Conservation (phyloP, 2,797 vertebrate genomes). For the Yasuhikotakia modesta region DNA sequence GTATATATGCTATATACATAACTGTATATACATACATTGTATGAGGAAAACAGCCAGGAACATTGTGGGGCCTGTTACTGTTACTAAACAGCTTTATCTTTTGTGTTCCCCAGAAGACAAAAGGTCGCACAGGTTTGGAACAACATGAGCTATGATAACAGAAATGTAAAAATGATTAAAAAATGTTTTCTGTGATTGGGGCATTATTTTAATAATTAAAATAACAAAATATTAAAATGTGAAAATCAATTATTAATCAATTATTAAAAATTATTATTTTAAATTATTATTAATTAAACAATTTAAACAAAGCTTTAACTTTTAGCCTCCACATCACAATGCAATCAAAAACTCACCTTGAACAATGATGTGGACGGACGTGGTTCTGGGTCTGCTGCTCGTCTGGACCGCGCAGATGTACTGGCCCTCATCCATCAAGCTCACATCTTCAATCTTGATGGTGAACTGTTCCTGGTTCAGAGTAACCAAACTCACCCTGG, state of each 20-base stretch:
- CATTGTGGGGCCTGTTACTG: neutral
- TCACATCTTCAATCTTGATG: slow-evolving; percentile 81
- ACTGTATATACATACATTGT: neutral
- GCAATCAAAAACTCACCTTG: slow-evolving; percentile 70
- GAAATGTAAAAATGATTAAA: no score
- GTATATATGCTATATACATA: neutral
- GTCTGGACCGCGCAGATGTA: slow-evolving; percentile 83
- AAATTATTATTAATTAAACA: no score
- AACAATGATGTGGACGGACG: slow-evolving; percentile 77
- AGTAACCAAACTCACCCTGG: slow-evolving; percentile 78
- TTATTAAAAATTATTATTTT: no score
- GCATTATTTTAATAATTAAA: no score
- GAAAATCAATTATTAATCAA: no score
- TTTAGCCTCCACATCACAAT: neutral
- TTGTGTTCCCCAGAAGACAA: neutral
- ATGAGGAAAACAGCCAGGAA: neutral
- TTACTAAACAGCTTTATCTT: no score
- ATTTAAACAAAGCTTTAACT: neutral
- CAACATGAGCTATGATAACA: no score
- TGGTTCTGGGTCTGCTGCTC: slow-evolving; percentile 76
- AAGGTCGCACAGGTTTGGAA: neutral
- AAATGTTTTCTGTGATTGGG: no score
- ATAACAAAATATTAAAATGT: no score
- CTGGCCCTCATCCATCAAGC: slow-evolving; percentile 78
- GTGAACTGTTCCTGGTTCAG: slow-evolving; percentile 81